Percentiles rank a stretch among this genome's conserved stretches.
phyloP scores from a whole-genome alignment of 2,113 vertebrate species.

The Amphiprion percula region DNA sequence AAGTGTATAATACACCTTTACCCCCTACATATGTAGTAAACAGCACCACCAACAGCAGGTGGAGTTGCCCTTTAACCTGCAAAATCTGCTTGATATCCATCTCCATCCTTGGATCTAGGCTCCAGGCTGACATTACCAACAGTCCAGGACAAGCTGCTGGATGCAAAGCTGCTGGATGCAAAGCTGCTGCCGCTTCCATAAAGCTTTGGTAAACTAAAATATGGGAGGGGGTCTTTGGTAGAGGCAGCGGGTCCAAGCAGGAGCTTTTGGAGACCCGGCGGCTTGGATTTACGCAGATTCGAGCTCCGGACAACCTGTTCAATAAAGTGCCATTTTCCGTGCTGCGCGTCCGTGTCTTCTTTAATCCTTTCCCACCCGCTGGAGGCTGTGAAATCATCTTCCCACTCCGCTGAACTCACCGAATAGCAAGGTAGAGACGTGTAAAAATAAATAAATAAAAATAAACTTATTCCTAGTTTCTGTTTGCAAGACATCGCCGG shows the following conservation, averaged over 20 bases:
- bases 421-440: slow-evolving; percentile 31
- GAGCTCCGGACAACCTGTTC: neutral
- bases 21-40: neutral
- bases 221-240: neutral
- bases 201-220: too few species aligned
- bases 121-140: slow-evolving; percentile 8
- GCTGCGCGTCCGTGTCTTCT: neutral
- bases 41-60: neutral
- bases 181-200: neutral
- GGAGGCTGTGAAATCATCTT: neutral
- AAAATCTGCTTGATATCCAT: slow-evolving; percentile 60
- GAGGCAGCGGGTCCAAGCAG: neutral
- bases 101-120: neutral
- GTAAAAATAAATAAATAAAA: slow-evolving; percentile 48
- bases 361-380: neutral
- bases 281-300: neutral
- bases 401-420: slow-evolving; percentile 27
- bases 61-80: slow-evolving; percentile 52
- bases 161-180: neutral
- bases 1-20: too few species aligned
- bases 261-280: neutral
- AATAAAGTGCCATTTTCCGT: rapidly evolving
- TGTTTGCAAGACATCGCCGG: slow-evolving; percentile 74
- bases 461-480: slow-evolving; percentile 16
- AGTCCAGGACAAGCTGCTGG: slow-evolving; percentile 26